Conservation (phyloP, 1,140 invertebrate species). For the Phortica variegata region DNA sequence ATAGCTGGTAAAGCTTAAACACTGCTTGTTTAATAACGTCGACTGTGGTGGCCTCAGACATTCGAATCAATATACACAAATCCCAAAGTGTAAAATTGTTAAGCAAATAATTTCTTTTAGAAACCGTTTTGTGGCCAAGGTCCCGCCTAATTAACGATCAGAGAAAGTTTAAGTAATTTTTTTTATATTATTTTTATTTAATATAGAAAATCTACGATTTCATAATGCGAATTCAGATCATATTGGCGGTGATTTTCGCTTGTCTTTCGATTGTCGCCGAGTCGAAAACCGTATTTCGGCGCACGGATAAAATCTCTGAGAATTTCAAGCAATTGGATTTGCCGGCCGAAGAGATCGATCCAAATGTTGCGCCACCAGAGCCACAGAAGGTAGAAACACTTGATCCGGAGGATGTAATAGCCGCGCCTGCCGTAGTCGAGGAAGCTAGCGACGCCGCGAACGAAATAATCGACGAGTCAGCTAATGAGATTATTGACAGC, state of each 20-base stretch:
- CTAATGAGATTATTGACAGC: constrained; percentile 6
- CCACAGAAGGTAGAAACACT: constrained; percentile 20
- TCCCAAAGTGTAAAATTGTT: no score
- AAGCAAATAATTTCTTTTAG: no score
- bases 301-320: constrained; percentile 48
- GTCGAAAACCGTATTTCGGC: constrained; percentile 40
- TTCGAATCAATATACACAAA: no score
- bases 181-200: no score
- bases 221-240: constrained; percentile 5
- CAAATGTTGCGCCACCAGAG: constrained; percentile 44
- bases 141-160: no score
- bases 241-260: constrained; percentile 10
- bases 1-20: no score
- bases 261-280: constrained; percentile 5
- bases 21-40: no score
- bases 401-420: constrained; percentile 13
- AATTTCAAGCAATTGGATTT: constrained; percentile 49
- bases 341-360: constrained; percentile 50
- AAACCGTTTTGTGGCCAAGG: no score
- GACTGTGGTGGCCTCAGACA: no score
- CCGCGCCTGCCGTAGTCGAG: neutral
- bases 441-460: neutral
- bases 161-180: no score
- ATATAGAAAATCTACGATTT: no score
- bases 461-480: constrained; percentile 4